Conservation (phyloP, 1,140 invertebrate species). For the Contarinia nasturtii region DNA sequence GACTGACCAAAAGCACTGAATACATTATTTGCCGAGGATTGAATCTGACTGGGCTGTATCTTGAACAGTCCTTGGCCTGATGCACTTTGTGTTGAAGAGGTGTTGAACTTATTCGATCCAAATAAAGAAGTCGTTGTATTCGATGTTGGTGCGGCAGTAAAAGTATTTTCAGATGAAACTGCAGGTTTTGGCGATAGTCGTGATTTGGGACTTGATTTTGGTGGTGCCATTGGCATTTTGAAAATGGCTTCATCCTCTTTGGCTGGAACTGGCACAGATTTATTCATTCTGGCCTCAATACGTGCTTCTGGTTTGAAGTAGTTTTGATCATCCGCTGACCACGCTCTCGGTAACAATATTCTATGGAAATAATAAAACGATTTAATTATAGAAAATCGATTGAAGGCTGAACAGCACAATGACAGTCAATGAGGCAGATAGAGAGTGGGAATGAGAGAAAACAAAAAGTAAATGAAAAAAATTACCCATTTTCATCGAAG, state of each 20-base stretch:
- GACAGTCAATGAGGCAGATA: conserved; percentile 10
- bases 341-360: conserved; percentile 10
- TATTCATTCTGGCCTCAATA: not conserved
- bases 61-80: conserved; percentile 10
- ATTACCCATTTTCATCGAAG: conserved; percentile 39
- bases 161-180: no score
- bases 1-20: not conserved
- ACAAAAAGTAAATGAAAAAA: conserved; percentile 25
- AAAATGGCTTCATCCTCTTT: conserved; percentile 3
- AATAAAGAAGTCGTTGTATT: not conserved
- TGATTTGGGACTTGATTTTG: not conserved
- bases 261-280: not conserved
- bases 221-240: not conserved
- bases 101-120: not conserved
- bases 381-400: no score
- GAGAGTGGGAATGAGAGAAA: conserved; percentile 19
- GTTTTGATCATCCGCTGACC: conserved; percentile 17
- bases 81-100: not conserved
- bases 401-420: no score
- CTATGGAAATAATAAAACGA: conserved; percentile 4
- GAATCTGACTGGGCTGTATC: conserved; percentile 3
- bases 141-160: no score
- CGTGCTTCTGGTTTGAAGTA: not conserved
- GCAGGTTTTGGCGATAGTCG: not conserved
- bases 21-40: no score